phyloP scores from a whole-genome alignment of 2,888 invertebrate species.

The Hylaea fasciaria region DNA sequence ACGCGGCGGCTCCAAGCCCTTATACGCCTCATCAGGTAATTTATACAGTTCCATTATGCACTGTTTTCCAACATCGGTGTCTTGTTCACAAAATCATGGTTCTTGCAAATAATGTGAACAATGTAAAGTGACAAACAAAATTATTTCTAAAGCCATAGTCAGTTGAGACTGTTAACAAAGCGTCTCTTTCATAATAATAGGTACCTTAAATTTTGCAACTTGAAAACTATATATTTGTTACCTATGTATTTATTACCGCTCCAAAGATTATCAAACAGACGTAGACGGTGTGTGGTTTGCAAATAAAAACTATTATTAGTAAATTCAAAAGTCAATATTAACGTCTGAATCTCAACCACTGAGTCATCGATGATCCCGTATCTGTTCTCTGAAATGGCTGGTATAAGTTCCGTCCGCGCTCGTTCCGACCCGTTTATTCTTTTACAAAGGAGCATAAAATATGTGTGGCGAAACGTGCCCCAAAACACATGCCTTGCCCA shows the following conservation, averaged over 20 bases:
- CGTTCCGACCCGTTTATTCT: constrained; percentile 35
- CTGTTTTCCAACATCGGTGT: neutral
- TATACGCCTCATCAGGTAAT: constrained; percentile 78
- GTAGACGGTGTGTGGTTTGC: constrained; percentile 21
- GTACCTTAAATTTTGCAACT: no score
- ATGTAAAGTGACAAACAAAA: no score
- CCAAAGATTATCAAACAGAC: no score
- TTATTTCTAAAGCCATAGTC: no score
- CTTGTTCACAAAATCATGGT: neutral
- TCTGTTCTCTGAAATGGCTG: constrained; percentile 28
- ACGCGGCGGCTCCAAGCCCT: constrained; percentile 76
- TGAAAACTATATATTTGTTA: no score
- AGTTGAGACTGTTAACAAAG: no score
- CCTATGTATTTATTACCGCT: neutral
- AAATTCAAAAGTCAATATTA: constrained; percentile 30
- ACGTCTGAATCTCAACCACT: constrained; percentile 25
- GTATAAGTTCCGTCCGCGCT: constrained; percentile 29
- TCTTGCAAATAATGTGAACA: no score
- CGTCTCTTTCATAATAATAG: no score
- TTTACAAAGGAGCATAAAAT: constrained; percentile 39
- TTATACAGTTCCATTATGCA: neutral
- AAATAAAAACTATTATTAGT: constrained; percentile 43
- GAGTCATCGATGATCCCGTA: constrained; percentile 40
- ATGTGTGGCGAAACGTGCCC: constrained; percentile 40
- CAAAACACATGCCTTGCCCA: constrained; percentile 44